Evolutionary conservation across 2,113 vertebrate species (phyloP), one percentile per base, ranked within the genome.

Genomic region (Peucedramus taeniatus): DNA sequence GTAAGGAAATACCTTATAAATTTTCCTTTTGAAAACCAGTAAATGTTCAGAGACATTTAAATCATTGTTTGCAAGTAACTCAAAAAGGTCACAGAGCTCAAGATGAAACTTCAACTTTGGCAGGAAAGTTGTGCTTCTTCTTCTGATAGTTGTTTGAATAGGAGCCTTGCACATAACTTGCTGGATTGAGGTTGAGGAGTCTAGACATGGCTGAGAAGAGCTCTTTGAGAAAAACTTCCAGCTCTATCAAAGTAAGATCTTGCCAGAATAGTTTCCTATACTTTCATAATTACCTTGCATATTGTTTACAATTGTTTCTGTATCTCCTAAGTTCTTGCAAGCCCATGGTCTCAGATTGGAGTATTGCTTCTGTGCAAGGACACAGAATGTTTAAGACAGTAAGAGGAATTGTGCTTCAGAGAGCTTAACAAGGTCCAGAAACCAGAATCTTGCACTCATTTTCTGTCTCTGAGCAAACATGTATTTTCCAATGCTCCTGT

Each of bases 1-100:
- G 98, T 99, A 98, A 98, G 98, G 15, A 90, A 81, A 77, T 70
- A 63, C 19, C 10, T 64, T 54, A n/a, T 79, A 63, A 50, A 23
- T 39, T 87, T 10, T 71, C 18, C 21, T 63, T 87, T 61, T 70
- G 30, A 65, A 83, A 56, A 71, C 1, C 8, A 20, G 10, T 76
- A 61, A n/a, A 72, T 47, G 1, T 88, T 82, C 33, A 64, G 39
- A 88, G 47, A 24, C 13, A 50, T 57, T 84, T 76, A 61, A 49
- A 60, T 56, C 5, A 6, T 51, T 64, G 24, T 14, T 57, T 57
- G 10, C 60, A 70, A 76, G 19, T 66, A 33, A 26, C 24, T 68
- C 3, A 49, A 56, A 92, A 82, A 33, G 27, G 3, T 64, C 35
- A 28, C 22, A 63, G 20, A 49, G 54, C 40, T 83, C 31, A 81